A percentile compares a stretch with the other conserved stretches of the same genome.
Conservation (phyloP, 2,797 vertebrate species). For the Lithobates pipiens region DNA sequence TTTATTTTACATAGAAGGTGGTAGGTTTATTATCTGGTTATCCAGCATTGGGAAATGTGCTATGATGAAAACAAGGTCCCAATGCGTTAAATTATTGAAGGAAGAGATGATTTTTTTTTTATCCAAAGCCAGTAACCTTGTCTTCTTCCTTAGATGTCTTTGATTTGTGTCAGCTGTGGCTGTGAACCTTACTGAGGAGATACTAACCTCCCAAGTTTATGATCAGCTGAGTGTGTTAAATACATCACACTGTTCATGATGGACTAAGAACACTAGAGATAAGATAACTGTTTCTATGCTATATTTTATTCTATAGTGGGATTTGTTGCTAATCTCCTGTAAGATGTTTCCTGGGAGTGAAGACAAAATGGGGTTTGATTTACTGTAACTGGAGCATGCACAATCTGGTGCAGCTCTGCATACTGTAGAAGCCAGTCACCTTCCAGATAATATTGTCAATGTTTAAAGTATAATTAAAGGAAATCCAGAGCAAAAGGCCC, state of each 20-base stretch:
- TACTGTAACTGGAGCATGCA: too few species aligned
- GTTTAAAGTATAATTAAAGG: too few species aligned
- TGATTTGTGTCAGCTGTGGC: background rate
- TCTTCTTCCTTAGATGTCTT: background rate
- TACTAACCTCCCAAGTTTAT: slow-evolving; percentile 38
- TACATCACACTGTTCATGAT: slow-evolving; percentile 57
- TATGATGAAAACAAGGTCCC: background rate
- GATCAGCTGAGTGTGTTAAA: slow-evolving; percentile 60
- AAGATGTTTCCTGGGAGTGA: slow-evolving; percentile 12
- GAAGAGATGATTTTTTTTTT: background rate
- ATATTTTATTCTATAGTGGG: slow-evolving; percentile 52
- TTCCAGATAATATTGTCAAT: too few species aligned
- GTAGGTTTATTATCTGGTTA: background rate
- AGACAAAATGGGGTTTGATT: too few species aligned
- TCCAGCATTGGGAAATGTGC: background rate
- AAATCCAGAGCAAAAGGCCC: too few species aligned
- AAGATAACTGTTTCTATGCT: slow-evolving; percentile 65
- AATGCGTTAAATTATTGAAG: slow-evolving; percentile 38
- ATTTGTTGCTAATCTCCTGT: slow-evolving; percentile 65
- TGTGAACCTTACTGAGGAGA: slow-evolving; percentile 29
- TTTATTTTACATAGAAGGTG: background rate
- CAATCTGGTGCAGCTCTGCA: too few species aligned
- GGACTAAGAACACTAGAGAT: slow-evolving; percentile 57
- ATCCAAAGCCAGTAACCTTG: background rate
- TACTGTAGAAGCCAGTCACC: too few species aligned